Evolutionary conservation across 2,888 invertebrate species (phyloP), one percentile per base, ranked within the genome.

Genomic region (Stramonita haemastoma): DNA sequence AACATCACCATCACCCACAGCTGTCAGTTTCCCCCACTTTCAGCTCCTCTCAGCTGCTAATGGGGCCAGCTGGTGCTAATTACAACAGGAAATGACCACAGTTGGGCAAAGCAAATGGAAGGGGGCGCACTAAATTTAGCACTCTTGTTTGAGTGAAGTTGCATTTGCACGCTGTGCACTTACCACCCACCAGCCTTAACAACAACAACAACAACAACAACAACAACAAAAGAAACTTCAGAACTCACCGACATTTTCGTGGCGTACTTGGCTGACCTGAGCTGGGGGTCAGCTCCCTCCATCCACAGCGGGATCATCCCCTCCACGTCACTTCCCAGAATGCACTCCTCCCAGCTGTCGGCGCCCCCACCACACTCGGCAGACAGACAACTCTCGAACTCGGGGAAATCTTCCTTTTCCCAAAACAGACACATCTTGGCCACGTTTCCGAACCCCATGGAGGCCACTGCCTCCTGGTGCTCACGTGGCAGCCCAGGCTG

Each of bases 381-480:
- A 36, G 79, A 15, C 34, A n/a, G 29, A 0, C 32, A 26, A 11
- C 11, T 4, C 26, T 26, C n/a, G 73, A 73, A n/a, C n/a, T 11
- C n/a, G n/a, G 32, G 17, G 34, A 79, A 32, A 22, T 87, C 73
- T 29, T 73, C 73, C 17, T 13, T 1, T 0, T 89, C 89, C 89
- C 89, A 89, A 17, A 89, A 60, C 0, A 89, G 73, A 32, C 84
- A 70, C 56, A 89, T 70, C 56, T 89, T 89, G 89, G 89, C 85
- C 84, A 89, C 84, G 89, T 73, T 85, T 1, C 89, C 89, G 66
- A 89, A 89, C 17, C 89, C 89, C 89, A 89, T 85, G 85, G 56
- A 32, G 22, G 66, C n/a, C 6, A 89, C n/a, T 26, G 89, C 89
- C 11, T 56, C 17, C 32, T 29, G 73, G 26, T 89, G 89, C 46